Base-by-base conservation (phyloP, 2,888 invertebrate species). In the Drosophila antonietae region DNA sequence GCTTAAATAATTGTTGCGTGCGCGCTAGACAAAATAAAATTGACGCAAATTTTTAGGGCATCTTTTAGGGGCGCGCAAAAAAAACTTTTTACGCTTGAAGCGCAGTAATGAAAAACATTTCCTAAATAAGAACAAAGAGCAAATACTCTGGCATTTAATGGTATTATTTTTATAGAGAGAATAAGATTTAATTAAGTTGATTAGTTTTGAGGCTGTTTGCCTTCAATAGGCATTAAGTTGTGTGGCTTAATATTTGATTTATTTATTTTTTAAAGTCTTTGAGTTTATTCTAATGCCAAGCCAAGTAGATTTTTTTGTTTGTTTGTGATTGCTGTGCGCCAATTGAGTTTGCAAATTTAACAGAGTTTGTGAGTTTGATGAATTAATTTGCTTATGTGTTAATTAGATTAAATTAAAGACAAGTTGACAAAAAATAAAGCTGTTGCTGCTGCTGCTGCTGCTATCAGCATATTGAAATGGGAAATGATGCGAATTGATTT, bases 301-400 rank as follows among this genome's bases (percentile, higher is more conserved):
- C 37, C 14, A 37, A 33, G 9, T 33, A 18, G 8, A 35, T n/a
- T 41, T 15, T 8, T 18, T 44, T n/a, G 31, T n/a, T n/a, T n/a
- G n/a, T 15, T 14, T 37, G n/a, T 12, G 20, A 20, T 53, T 31
- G 46, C 23, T 53, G 33, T 14, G 23, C 8, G n/a, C 12, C 28
- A 62, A 31, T 39, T 47, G 12, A 47, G n/a, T 33, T 52, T 31
- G n/a, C 20, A 6, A 12, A 47, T 53, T 39, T 53, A 67, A 53
- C 33, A 47, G 37, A 52, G 44, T 67, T 55, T 28, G 15, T 47
- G 15, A 41, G 47, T 52, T n/a, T 79, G 59, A 65, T 69, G 44
- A 69, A 76, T 75, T 75, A 66, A 76, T 69, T 79, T 55, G 60
- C 62, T 69, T 66, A 53, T 62, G 60, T 75, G 70, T 62, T 79